phyloP scores from a whole-genome alignment of 2,797 vertebrate species.

The Myripristis murdjan region DNA sequence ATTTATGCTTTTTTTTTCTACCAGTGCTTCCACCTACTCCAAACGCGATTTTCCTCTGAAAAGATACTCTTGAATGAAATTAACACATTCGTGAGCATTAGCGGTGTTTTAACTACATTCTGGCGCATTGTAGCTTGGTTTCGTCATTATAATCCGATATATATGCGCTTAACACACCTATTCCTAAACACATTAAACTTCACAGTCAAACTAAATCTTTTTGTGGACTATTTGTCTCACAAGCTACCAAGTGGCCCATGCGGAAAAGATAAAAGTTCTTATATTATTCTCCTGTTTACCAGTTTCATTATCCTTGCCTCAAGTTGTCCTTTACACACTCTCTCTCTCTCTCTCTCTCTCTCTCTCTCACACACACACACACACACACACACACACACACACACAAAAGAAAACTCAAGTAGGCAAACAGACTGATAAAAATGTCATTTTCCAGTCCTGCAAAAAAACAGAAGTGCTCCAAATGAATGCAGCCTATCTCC shows the following conservation, averaged over 20 bases:
- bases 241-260: neutral
- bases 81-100: neutral
- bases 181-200: conserved; percentile 19
- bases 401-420: conserved; percentile 11
- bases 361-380: too few species aligned
- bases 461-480: conserved; percentile 28
- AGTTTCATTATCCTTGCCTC: conserved; percentile 5
- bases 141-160: neutral
- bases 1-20: too few species aligned
- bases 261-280: conserved; percentile 5
- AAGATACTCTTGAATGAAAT: neutral
- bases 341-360: too few species aligned
- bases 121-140: neutral
- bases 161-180: too few species aligned
- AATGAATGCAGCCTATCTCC: conserved; percentile 50
- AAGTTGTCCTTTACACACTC: conserved; percentile 35
- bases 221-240: neutral
- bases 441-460: conserved; percentile 41
- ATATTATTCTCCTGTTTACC: neutral
- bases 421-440: conserved; percentile 51
- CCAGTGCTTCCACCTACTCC: conserved; percentile 50
- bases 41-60: neutral
- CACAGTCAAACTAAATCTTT: neutral
- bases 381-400: neutral
- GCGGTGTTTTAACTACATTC: neutral